Percentiles rank a stretch among this genome's conserved stretches.
Evolutionary conservation across 2,797 vertebrate species (phyloP).

Genomic region (Euphonia xanthogaster): DNA sequence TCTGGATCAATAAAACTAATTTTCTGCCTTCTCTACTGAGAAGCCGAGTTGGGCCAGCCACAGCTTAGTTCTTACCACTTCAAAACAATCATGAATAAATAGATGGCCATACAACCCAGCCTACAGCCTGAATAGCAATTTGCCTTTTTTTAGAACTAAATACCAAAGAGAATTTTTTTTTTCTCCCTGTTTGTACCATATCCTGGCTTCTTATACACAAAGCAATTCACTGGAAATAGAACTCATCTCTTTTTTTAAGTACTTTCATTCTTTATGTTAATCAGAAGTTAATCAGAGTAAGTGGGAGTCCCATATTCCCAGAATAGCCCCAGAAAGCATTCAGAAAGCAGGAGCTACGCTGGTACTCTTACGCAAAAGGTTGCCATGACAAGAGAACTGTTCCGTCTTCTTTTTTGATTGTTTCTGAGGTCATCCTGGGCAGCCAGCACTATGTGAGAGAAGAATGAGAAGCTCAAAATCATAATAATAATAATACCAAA

Average conservation of each 20-base stretch:
- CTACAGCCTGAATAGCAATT: not conserved
- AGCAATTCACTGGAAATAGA: constrained; percentile 11
- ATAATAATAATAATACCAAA: constrained; percentile 65
- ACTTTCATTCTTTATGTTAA: not conserved
- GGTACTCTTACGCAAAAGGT: not conserved
- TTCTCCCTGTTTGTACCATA: not conserved
- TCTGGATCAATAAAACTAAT: constrained; percentile 7
- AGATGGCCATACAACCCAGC: not conserved
- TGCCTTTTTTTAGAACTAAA: not conserved
- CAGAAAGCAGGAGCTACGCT: not conserved
- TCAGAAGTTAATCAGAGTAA: not conserved
- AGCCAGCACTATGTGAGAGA: constrained; percentile 52
- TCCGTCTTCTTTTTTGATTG: not conserved
- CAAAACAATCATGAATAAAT: not conserved
- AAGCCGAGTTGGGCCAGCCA: not conserved
- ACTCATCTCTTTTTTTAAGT: not conserved
- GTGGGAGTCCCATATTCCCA: not conserved
- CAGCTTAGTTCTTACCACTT: not conserved
- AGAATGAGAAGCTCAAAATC: constrained; percentile 60
- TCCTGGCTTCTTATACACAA: not conserved
- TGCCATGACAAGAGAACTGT: not conserved
- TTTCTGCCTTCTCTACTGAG: not conserved
- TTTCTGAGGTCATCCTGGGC: constrained; percentile 59
- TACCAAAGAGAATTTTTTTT: not conserved
- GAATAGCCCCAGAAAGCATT: not conserved